These are phyloP conservation scores for Oithona nana DNA, from an alignment of 2,888 invertebrate genomes.

Conservation along the genomic window DNA sequence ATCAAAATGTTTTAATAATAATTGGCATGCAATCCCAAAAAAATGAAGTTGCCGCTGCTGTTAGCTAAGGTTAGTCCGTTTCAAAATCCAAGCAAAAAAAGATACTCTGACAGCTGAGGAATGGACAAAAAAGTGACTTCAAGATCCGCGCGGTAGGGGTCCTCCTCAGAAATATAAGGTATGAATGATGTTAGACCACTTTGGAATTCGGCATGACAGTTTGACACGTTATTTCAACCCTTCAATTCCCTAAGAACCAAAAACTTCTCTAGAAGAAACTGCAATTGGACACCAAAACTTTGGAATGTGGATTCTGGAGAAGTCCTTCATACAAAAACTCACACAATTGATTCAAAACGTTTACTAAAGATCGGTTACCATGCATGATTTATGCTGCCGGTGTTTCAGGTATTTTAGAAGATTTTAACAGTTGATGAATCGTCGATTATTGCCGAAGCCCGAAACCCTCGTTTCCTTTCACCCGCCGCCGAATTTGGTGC, in stretches of 20 bases:
- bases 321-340: neutral
- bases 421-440: neutral
- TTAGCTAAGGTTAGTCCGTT: neutral
- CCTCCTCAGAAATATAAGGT: neutral
- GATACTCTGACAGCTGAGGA: neutral
- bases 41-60: neutral
- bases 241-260: neutral
- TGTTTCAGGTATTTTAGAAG: too few species aligned
- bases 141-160: neutral
- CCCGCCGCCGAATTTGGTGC: neutral
- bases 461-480: neutral
- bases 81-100: neutral
- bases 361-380: too few species aligned
- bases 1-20: too few species aligned
- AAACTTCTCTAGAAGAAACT: neutral
- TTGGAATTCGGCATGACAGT: conserved; percentile 9
- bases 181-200: neutral
- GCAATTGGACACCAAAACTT: neutral
- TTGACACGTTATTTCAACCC: conserved; percentile 4
- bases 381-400: too few species aligned
- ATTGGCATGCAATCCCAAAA: too few species aligned
- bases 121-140: neutral
- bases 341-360: too few species aligned
- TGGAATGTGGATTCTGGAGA: too few species aligned
- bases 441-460: neutral